Evolutionary conservation across 2,888 invertebrate species (phyloP).

Genomic region (Bellardia pandia): DNA sequence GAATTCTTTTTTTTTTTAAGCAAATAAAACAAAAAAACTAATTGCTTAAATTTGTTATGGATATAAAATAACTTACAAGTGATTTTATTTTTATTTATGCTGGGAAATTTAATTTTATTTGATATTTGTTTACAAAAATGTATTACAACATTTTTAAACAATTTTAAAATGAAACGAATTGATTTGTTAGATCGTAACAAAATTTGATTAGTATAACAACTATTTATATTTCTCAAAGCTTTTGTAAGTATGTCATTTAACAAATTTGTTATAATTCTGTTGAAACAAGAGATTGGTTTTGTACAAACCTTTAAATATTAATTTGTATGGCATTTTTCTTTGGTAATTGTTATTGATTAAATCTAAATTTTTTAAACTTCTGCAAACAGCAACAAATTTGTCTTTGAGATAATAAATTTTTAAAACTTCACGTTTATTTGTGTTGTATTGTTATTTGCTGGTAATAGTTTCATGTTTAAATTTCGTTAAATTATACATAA

Average conservation of each 20-base stretch:
- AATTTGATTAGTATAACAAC: conserved; percentile 7
- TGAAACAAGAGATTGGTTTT: not conserved
- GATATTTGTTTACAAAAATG: not conserved
- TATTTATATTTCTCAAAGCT: not conserved
- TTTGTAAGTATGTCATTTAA: conserved; percentile 1
- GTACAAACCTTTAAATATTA: not conserved
- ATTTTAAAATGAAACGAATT: not conserved
- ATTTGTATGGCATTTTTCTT: not conserved
- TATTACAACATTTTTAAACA: not conserved
- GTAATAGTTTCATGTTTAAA: conserved; percentile 58
- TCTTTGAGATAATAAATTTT: conserved; percentile 54
- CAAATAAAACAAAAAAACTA: conserved; percentile 21
- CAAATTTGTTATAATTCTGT: not conserved
- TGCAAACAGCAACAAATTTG: conserved; percentile 40
- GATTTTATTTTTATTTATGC: conserved; percentile 1
- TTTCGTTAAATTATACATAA: conserved; percentile 57
- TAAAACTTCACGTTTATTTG: conserved; percentile 61
- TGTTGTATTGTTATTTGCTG: conserved; percentile 34
- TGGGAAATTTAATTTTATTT: conserved; percentile 2
- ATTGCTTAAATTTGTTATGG: conserved; percentile 33
- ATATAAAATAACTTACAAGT: not conserved
- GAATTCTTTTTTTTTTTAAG: not conserved
- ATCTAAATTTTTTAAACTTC: conserved; percentile 47
- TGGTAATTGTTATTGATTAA: conserved; percentile 45
- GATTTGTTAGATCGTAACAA: not conserved